Evolutionary conservation across 64 coral and sea anemone species (phyloP).

Genomic region (Actinia equina): DNA sequence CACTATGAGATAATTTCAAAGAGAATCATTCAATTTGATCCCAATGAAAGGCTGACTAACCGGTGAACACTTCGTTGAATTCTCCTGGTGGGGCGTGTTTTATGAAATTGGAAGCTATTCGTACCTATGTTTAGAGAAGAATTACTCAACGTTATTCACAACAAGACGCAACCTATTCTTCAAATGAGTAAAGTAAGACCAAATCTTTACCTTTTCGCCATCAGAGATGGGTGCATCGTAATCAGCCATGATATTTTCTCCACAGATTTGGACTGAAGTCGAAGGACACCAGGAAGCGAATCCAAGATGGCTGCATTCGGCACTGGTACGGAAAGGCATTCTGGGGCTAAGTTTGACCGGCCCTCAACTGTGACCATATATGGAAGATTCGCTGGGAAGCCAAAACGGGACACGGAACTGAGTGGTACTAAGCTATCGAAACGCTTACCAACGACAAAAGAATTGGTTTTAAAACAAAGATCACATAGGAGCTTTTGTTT

Average conservation of each 20-base stretch:
- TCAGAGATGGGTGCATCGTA: slow-evolving; percentile 92
- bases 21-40: not conserved
- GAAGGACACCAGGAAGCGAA: slow-evolving; percentile 2
- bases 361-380: slow-evolving; percentile 27
- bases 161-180: not conserved
- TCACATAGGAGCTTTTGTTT: too few relatives aligned
- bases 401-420: slow-evolving; percentile 18
- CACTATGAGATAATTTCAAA: not conserved
- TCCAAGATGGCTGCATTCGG: slow-evolving; percentile 79
- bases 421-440: not conserved
- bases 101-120: slow-evolving; percentile 98
- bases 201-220: slow-evolving; percentile 75
- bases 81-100: slow-evolving; percentile 99
- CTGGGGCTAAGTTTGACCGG: slow-evolving; percentile 14
- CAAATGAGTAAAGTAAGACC: slow-evolving; percentile 13
- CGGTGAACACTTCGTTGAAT: slow-evolving; percentile 99
- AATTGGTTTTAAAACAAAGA: too few relatives aligned
- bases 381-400: not conserved
- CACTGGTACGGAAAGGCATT: slow-evolving; percentile 35
- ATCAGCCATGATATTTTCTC: slow-evolving; percentile 82
- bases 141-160: slow-evolving; percentile 21
- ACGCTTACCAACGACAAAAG: too few relatives aligned
- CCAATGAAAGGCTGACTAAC: slow-evolving; percentile 36
- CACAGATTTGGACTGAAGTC: slow-evolving; percentile 50
- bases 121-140: slow-evolving; percentile 64